phyloP scores from a whole-genome alignment of 2,797 vertebrate genomes.

The Peromyscus aztecus region DNA sequence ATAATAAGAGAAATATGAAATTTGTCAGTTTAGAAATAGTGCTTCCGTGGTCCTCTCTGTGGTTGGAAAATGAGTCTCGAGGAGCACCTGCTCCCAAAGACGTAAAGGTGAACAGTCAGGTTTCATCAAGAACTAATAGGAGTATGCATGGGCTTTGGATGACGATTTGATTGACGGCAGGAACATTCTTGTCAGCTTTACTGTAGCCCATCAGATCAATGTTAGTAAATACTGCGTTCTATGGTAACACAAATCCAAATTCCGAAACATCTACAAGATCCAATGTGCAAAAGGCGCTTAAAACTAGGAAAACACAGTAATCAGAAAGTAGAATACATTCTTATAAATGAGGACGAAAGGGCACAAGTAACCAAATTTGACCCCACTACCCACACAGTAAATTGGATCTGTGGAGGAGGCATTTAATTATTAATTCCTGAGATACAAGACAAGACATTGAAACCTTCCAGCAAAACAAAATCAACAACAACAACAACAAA shows the following conservation, averaged over 20 bases:
- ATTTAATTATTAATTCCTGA: background rate
- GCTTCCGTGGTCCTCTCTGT: background rate
- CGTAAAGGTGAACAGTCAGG: background rate
- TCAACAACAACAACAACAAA: background rate
- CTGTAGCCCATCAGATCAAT: background rate
- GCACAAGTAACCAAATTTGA: background rate
- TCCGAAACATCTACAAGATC: background rate
- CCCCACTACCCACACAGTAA: background rate
- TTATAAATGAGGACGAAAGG: background rate
- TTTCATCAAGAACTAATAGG: background rate
- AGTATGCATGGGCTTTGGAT: background rate
- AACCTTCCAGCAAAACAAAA: background rate
- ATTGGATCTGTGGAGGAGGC: background rate
- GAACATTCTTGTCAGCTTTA: background rate
- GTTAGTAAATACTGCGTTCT: background rate
- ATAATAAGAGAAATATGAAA: background rate
- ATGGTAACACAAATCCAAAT: background rate
- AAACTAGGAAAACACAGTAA: background rate
- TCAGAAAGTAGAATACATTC: background rate
- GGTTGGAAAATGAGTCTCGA: background rate
- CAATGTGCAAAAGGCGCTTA: background rate
- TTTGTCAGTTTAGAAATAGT: background rate
- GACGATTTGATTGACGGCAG: background rate
- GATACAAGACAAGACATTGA: background rate
- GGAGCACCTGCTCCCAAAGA: accelerated